A percentile compares a stretch with the other conserved stretches of the same genome.
Conservation (phyloP, 2,113 vertebrate species). For the Brachyistius frenatus region DNA sequence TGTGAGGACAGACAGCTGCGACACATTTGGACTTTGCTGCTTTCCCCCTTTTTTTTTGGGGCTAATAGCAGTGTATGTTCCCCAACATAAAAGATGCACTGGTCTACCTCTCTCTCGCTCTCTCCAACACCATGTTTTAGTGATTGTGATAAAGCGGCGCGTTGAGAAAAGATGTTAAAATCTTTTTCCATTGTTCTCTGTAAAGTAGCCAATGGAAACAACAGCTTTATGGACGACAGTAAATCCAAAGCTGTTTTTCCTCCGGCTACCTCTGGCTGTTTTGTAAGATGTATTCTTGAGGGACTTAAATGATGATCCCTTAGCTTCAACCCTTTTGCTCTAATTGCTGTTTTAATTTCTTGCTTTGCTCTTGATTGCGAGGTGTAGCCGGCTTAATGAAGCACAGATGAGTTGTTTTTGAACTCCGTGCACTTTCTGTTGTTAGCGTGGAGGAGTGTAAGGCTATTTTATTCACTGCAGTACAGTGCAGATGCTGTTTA, state of each 20-base stretch:
- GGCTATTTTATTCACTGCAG: slow-evolving; percentile 24
- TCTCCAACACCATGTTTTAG: slow-evolving; percentile 39
- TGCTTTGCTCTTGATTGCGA: slow-evolving; percentile 71
- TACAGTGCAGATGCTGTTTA: background rate
- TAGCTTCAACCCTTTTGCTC: slow-evolving; percentile 59
- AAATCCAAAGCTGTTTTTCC: slow-evolving; percentile 59
- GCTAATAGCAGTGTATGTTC: slow-evolving; percentile 62
- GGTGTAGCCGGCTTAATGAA: slow-evolving; percentile 77
- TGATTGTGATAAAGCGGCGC: background rate
- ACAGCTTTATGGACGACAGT: slow-evolving; percentile 44
- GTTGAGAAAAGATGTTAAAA: slow-evolving; percentile 24
- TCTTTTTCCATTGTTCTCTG: slow-evolving; percentile 15
- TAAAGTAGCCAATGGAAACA: slow-evolving; percentile 36
- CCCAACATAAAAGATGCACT: slow-evolving; percentile 47
- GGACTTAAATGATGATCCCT: slow-evolving; percentile 72
- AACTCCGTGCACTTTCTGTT: slow-evolving; percentile 52
- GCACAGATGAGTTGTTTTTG: slow-evolving; percentile 72
- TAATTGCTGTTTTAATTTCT: slow-evolving; percentile 81
- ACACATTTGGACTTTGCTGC: slow-evolving; percentile 69
- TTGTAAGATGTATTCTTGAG: slow-evolving; percentile 67
- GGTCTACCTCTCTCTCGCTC: background rate
- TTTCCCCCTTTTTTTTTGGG: slow-evolving; percentile 44
- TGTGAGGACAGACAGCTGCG: slow-evolving; percentile 75
- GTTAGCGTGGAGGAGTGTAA: slow-evolving; percentile 21
- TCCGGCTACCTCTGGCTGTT: slow-evolving; percentile 49